Evolutionary conservation across 2,888 invertebrate species (phyloP).

Genomic region (Hyposoter dolosus): DNA sequence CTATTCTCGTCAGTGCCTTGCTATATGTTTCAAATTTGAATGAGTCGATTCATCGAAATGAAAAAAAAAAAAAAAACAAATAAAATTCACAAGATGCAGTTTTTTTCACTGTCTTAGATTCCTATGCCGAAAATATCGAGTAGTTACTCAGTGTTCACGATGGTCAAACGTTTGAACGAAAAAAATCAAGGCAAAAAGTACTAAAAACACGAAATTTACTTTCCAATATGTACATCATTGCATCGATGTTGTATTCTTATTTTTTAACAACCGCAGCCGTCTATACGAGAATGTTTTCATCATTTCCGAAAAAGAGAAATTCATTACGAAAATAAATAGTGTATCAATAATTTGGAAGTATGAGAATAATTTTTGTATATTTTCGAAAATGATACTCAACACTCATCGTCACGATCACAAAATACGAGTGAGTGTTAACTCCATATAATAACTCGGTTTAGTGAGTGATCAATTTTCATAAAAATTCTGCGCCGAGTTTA

Average conservation of each 20-base stretch:
- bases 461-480: too few relatives aligned
- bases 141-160: background rate
- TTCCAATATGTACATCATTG: background rate
- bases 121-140: background rate
- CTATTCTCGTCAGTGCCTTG: slow-evolving; percentile 70
- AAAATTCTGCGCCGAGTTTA: too few relatives aligned
- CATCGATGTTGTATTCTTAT: background rate
- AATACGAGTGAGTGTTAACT: background rate
- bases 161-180: background rate
- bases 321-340: background rate
- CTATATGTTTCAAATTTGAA: slow-evolving; percentile 52
- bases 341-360: background rate
- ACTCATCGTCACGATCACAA: background rate
- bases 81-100: background rate
- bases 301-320: background rate
- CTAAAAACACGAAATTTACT: background rate
- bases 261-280: background rate
- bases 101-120: slow-evolving; percentile 5
- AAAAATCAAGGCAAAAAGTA: background rate
- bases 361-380: background rate
- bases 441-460: too few relatives aligned
- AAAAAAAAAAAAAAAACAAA: slow-evolving; percentile 11
- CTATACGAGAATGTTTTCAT: background rate
- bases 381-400: background rate
- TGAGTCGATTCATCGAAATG: slow-evolving; percentile 22